Base-by-base conservation (phyloP, 2,888 invertebrate species). In the Scaeva pyrastri region DNA sequence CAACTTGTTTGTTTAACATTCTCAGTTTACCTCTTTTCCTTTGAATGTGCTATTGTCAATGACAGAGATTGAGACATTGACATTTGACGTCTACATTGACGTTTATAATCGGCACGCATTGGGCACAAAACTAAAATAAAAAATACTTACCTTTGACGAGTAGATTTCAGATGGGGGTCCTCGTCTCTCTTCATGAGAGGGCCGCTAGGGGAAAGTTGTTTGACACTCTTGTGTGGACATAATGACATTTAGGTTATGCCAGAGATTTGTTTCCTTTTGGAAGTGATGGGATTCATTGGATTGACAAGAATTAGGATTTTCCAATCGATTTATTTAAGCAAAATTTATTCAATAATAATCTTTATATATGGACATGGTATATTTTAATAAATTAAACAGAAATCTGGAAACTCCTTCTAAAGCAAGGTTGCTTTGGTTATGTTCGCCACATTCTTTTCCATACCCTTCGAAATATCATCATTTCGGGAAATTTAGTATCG, bases 51-150 rank as follows among this genome's bases (percentile, higher is more conserved):
- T 75, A 68, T 26, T 64, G 23, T 26, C 45, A 43, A 55, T 78
- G 79, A 76, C 64, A 62, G 60, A 55, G 72, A 80, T 55, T 70
- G 41, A 85, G 70, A 73, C 56, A 73, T 76, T 80, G 76, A 85
- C 85, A 77, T 70, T 50, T 80, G 85, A 85, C 73, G 80, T 85
- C 21, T 68, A 36, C 58, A 68, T 68, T 85, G 80, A 85, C 72
- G 16, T 76, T 79, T 79, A 48, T 75, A 76, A 79, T 84, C 75
- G 66, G 60, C 72, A 73, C 52, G 72, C 60, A 71, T 74, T 70
- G 7, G 14, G 8, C 2, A 36, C 6, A 64, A 48, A 12, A 50
- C 12, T 12, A 50, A 23, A 45, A 52, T 56, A 1, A 39, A 19
- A 39, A 58, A 31, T 4, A 56, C 14, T 45, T 6, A 10, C 0